phyloP scores from a whole-genome alignment of 1,140 invertebrate species.

The Papilio xuthus region DNA sequence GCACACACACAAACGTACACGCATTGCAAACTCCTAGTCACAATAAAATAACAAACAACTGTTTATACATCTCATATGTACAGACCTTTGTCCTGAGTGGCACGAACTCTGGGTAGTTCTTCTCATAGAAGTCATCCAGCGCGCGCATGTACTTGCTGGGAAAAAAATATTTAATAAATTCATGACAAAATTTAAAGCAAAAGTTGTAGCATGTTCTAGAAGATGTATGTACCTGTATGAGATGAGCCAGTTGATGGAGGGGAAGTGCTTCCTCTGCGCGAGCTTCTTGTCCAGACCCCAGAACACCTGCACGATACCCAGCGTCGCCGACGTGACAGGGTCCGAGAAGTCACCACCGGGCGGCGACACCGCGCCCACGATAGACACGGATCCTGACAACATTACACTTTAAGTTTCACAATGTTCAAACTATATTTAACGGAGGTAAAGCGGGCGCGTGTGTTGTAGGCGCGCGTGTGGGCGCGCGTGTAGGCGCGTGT shows the following conservation, averaged over 20 bases:
- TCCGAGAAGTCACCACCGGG: slow-evolving; percentile 99
- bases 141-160: slow-evolving; percentile 98
- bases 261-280: slow-evolving; percentile 99
- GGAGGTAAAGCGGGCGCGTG: no score
- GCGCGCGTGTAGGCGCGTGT: no score
- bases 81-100: slow-evolving; percentile 90
- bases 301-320: slow-evolving; percentile 99
- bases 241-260: slow-evolving; percentile 99
- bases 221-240: slow-evolving; percentile 89
- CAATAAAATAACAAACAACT: no score
- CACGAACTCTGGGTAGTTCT: slow-evolving; percentile 99
- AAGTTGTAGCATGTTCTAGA: not conserved
- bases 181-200: slow-evolving; percentile 29
- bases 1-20: slow-evolving; percentile 7
- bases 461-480: no score
- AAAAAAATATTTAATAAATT: slow-evolving; percentile 36
- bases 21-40: no score
- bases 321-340: slow-evolving; percentile 99
- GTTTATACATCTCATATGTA: not conserved
- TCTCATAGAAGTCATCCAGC: slow-evolving; percentile 99
- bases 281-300: slow-evolving; percentile 99
- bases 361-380: slow-evolving; percentile 99
- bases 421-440: no score
- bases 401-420: not conserved
- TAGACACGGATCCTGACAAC: slow-evolving; percentile 93